Evolutionary conservation across 92 coral and sea anemone species (phyloP).

Genomic region (Isaurus tuberculatus): DNA sequence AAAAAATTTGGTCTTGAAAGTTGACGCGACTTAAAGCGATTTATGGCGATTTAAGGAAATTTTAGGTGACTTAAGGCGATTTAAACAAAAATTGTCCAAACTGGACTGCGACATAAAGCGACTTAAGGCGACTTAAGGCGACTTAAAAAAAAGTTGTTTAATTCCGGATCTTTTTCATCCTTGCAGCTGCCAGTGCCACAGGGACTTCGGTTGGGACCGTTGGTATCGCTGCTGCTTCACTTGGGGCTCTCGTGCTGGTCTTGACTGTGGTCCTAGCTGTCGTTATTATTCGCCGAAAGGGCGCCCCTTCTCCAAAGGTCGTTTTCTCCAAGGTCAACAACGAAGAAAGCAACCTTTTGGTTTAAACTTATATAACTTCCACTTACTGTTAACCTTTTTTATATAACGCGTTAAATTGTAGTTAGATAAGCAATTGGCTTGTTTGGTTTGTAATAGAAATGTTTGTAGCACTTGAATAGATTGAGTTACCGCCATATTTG

Average conservation of each 20-base stretch:
- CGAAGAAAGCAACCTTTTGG: conserved; percentile 73
- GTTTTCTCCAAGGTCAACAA: conserved; percentile 66
- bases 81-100: too few species aligned
- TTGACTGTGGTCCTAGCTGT: conserved; percentile 70
- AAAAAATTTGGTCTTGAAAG: too few species aligned
- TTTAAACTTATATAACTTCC: conserved; percentile 34
- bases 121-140: too few species aligned
- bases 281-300: conserved; percentile 57
- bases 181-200: conserved; percentile 35
- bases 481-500: not conserved
- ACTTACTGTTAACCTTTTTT: not conserved
- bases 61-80: too few species aligned
- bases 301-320: conserved; percentile 58
- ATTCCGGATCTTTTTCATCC: not conserved
- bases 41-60: too few species aligned
- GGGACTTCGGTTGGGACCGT: conserved; percentile 66
- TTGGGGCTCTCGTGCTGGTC: conserved; percentile 74
- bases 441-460: conserved; percentile 20
- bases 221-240: conserved; percentile 75
- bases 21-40: too few species aligned
- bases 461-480: too few species aligned
- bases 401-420: not conserved
- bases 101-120: too few species aligned
- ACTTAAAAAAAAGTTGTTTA: not conserved
- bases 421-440: not conserved